These are phyloP conservation scores for Orthosia gracilis DNA, from an alignment of 2,888 invertebrate genomes.

Conservation along the genomic window DNA sequence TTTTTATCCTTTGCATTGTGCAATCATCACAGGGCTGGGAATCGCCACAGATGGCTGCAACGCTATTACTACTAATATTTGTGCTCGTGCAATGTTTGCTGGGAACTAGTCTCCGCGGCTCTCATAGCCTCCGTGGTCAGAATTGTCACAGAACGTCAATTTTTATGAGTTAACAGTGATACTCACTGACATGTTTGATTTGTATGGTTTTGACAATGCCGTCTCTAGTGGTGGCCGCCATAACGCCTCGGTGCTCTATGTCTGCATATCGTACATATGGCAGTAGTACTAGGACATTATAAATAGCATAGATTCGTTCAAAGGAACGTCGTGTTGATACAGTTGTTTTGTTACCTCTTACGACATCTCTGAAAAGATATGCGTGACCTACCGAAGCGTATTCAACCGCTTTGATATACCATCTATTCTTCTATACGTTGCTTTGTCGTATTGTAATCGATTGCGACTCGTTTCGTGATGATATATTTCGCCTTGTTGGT, in stretches of 20 bases:
- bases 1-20: not conserved
- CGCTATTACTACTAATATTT: not conserved
- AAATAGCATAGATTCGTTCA: not conserved
- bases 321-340: conserved; percentile 6
- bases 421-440: conserved; percentile 9
- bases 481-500: not conserved
- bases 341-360: conserved; percentile 25
- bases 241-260: no score
- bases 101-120: not conserved
- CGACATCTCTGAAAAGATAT: conserved; percentile 25
- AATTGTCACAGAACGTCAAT: not conserved
- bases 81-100: not conserved
- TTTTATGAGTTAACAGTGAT: no score
- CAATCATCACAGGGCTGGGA: no score
- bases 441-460: not conserved
- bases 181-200: no score
- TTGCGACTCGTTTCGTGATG: conserved; percentile 8
- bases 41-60: no score
- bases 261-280: no score
- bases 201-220: no score
- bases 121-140: not conserved
- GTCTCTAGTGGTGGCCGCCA: no score
- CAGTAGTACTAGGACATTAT: not conserved
- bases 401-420: conserved; percentile 21
- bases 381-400: conserved; percentile 31